phyloP scores from a whole-genome alignment of 2,888 invertebrate genomes.

The Rhagophthalmus giganteus region DNA sequence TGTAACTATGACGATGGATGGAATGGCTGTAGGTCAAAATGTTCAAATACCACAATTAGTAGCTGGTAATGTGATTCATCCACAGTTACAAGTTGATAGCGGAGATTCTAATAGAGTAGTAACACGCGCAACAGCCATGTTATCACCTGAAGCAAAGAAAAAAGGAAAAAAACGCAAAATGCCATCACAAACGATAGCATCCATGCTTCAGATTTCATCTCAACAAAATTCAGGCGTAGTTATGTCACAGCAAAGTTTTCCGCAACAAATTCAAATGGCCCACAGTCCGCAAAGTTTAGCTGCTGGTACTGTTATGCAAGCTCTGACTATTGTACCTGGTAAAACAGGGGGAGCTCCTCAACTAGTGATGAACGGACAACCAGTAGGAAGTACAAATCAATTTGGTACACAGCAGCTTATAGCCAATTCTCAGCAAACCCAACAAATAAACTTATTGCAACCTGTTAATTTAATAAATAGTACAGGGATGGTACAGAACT shows the following conservation, averaged over 20 bases:
- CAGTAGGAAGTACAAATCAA: slow-evolving; percentile 59
- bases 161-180: slow-evolving; percentile 72
- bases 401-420: slow-evolving; percentile 72
- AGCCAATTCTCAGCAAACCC: slow-evolving; percentile 56
- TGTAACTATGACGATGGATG: slow-evolving; percentile 73
- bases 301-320: slow-evolving; percentile 72
- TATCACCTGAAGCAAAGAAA: slow-evolving; percentile 70
- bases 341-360: slow-evolving; percentile 74
- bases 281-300: slow-evolving; percentile 68
- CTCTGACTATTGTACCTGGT: slow-evolving; percentile 75
- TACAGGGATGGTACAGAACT: slow-evolving; percentile 71
- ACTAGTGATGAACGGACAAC: slow-evolving; percentile 76
- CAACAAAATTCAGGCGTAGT: slow-evolving; percentile 67
- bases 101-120: slow-evolving; percentile 55
- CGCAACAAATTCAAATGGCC: slow-evolving; percentile 73
- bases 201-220: slow-evolving; percentile 70
- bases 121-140: slow-evolving; percentile 50
- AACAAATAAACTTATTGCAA: slow-evolving; percentile 75
- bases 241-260: slow-evolving; percentile 62
- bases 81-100: slow-evolving; percentile 59
- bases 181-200: slow-evolving; percentile 68
- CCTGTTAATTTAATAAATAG: slow-evolving; percentile 80
- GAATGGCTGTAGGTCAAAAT: slow-evolving; percentile 69
- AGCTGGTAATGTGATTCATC: slow-evolving; percentile 65
- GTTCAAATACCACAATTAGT: slow-evolving; percentile 72